Conservation (phyloP, 1,140 invertebrate genomes). For the Procambarus clarkii region DNA sequence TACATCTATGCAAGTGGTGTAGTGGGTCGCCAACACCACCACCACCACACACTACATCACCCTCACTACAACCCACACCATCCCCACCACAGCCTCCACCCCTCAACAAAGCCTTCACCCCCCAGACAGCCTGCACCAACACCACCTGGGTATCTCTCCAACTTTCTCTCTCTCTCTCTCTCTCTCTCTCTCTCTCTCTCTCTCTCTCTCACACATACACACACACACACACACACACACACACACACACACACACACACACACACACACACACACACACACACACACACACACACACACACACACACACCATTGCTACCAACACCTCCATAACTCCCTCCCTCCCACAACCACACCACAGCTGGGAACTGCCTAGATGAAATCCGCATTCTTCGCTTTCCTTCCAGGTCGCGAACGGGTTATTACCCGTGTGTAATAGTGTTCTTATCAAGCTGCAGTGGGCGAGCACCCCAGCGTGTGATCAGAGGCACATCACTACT, state of each 20-base stretch:
- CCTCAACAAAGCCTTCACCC: neutral
- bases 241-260: no score
- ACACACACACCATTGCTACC: no score
- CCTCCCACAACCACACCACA: neutral
- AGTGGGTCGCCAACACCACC: neutral
- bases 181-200: no score
- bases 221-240: no score
- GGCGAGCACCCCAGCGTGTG: neutral
- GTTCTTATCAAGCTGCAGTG: neutral
- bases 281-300: no score
- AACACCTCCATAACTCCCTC: no score
- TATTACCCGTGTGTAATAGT: neutral
- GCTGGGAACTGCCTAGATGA: neutral
- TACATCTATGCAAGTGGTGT: no score
- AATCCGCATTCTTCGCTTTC: slow-evolving; percentile 5
- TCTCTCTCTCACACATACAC: no score
- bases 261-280: no score
- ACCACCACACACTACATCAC: neutral
- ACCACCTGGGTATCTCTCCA: no score
- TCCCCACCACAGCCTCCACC: neutral
- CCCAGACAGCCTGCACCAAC: neutral
- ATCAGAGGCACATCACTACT: neutral
- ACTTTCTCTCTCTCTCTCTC: no score
- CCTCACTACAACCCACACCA: neutral
- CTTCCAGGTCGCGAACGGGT: neutral